Evolutionary conservation across 1,140 invertebrate genomes (phyloP).

Genomic region (Amyelois transitella): DNA sequence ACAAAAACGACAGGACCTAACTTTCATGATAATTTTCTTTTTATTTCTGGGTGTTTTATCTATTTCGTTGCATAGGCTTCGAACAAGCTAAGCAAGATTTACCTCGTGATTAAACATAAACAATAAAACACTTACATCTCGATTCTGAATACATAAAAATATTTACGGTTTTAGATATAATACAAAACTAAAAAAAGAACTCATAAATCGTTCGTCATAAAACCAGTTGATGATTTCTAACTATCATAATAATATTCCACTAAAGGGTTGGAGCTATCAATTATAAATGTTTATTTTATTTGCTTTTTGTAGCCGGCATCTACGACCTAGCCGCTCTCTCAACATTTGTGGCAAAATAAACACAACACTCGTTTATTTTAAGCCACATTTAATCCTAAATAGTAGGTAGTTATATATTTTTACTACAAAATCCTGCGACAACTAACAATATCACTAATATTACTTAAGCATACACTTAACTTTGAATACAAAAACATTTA

Average conservation of each 20-base stretch:
- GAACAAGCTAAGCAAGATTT: too few relatives aligned
- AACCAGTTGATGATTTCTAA: constrained; percentile 9
- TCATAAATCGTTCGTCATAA: neutral
- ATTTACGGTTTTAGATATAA: neutral
- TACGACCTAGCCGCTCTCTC: neutral
- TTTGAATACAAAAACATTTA: neutral
- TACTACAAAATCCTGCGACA: neutral
- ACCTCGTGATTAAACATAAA: neutral
- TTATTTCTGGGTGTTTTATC: too few relatives aligned
- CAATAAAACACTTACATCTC: neutral
- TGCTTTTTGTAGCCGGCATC: constrained; percentile 28
- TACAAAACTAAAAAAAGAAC: neutral
- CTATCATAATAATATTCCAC: constrained; percentile 15
- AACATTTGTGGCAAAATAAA: neutral
- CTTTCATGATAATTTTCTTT: too few relatives aligned
- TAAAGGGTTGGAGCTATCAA: constrained; percentile 28
- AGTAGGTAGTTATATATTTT: too few relatives aligned
- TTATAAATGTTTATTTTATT: constrained; percentile 45
- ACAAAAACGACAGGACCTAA: too few relatives aligned
- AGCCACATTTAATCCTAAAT: too few relatives aligned
- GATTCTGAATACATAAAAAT: neutral
- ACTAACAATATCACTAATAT: too few relatives aligned
- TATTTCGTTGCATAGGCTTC: too few relatives aligned
- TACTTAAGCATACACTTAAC: too few relatives aligned
- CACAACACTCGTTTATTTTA: neutral